Conservation (phyloP, 2,797 vertebrate species). For the Pipistrellus kuhlii region DNA sequence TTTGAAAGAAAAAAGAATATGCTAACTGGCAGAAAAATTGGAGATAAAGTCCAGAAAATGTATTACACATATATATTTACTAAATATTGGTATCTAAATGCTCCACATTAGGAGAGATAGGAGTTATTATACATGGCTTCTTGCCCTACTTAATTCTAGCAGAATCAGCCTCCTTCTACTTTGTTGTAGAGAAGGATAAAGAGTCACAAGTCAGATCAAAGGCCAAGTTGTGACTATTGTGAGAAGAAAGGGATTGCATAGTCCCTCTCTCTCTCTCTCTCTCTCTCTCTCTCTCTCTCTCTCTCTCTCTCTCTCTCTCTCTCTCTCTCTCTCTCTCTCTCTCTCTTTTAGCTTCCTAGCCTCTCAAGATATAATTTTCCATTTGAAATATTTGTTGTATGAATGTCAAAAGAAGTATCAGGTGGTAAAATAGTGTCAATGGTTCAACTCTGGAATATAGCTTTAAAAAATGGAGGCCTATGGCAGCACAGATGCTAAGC, state of each 20-base stretch:
- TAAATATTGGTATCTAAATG: conserved; percentile 72
- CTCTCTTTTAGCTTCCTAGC: conserved; percentile 7
- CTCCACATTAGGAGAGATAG: conserved; percentile 51
- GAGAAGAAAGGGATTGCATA: conserved; percentile 27
- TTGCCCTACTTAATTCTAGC: conserved; percentile 75
- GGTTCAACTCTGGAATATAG: conserved; percentile 52
- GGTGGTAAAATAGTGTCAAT: conserved; percentile 1
- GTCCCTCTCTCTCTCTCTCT: neutral
- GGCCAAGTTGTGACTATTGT: conserved; percentile 60
- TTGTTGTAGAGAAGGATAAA: conserved; percentile 73
- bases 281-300: too few species aligned
- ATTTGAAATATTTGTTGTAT: conserved; percentile 60
- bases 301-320: neutral
- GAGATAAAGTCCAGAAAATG: conserved; percentile 63
- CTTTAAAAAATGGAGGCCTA: neutral
- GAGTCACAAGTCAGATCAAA: conserved; percentile 63
- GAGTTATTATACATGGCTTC: conserved; percentile 65
- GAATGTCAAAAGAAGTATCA: conserved; percentile 11
- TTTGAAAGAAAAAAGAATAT: conserved; percentile 63
- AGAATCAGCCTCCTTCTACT: conserved; percentile 3
- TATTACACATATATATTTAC: conserved; percentile 68
- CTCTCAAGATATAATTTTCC: conserved; percentile 54
- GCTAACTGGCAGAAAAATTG: conserved; percentile 76
- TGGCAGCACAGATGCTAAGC: neutral
- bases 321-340: too few species aligned